Conservation (phyloP, 1,140 invertebrate genomes). For the Brachionus paranguensis region DNA sequence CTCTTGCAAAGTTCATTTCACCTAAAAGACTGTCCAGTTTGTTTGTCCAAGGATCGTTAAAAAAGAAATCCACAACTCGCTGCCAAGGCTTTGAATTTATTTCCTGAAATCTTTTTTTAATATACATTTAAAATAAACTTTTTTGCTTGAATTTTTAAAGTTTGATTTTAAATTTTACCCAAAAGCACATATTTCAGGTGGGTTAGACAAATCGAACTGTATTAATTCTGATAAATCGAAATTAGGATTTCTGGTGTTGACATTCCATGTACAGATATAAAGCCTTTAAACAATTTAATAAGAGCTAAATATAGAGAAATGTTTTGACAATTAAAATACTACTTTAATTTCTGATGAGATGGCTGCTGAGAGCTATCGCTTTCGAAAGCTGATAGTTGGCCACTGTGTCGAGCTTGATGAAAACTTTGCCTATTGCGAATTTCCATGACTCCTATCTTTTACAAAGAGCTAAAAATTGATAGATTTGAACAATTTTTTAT, state of each 20-base stretch:
- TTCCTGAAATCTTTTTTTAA: conserved; percentile 35
- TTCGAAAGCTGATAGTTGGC: not conserved
- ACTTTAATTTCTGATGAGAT: not conserved
- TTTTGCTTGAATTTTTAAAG: not conserved
- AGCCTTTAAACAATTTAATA: not conserved
- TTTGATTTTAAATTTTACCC: not conserved
- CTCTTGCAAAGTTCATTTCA: not conserved
- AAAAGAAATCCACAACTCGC: not conserved
- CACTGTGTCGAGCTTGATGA: not conserved
- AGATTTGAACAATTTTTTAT: not conserved
- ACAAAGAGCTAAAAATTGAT: not conserved
- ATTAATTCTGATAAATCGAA: not conserved
- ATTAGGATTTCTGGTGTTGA: not conserved
- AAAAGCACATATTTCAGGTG: conserved; percentile 3
- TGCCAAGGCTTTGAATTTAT: conserved; percentile 18
- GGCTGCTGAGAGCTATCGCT: not conserved
- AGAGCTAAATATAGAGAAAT: not conserved
- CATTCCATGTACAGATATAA: conserved; percentile 37
- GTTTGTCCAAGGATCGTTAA: conserved; percentile 23
- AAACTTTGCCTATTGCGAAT: conserved; percentile 3
- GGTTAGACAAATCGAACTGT: not conserved
- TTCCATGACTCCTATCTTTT: conserved; percentile 5
- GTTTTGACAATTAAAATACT: not conserved
- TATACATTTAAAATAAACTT: not conserved
- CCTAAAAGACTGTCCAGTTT: not conserved